Base-by-base conservation (phyloP, 2,888 invertebrate species). In the Cephonodes hylas region DNA sequence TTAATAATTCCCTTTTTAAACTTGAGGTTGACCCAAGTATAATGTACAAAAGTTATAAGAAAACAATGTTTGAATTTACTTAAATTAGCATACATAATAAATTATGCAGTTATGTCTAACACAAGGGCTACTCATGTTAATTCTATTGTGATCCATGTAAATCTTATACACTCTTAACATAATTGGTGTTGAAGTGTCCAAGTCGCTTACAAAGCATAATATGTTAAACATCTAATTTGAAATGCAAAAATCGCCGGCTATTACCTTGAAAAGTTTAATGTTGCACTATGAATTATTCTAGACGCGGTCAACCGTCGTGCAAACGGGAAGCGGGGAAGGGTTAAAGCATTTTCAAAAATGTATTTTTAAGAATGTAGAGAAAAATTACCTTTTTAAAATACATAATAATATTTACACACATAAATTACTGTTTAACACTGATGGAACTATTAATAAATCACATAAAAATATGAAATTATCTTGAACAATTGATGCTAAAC, bases 171-270 rank as follows among this genome's bases (percentile, higher is more conserved):
- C 42, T 20, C 20, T 65, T 60, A 23, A 20, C 42, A 42, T 58
- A 58, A 58, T 58, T 42, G 42, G 42, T 58, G 15, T 23, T 22
- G 23, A 48, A 48, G 48, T 25, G 15, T 34, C 31, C 18, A 15
- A 23, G 57, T 23, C 42, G 18, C 42, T 58, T 45, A 71, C 72
- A 71, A 72, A 73, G 73, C 74, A 70, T 66, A 73, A 78, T 81
- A 83, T 81, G 80, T 79, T 79, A 81, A 83, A 76, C 75, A 79
- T 65, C 71, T 72, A 69, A 82, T 85, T 84, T 84, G 79, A 80
- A 85, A 78, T 83, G 77, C 83, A 80, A 85, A 84, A 84, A 79
- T 69, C 74, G 67, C 63, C 75, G 74, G 73, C 78, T 79, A 84
- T 79, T 77, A 74, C 77, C 69, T 71, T 66, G 73, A 69, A 74